Percentiles rank a stretch among this genome's conserved stretches.
phyloP scores from a whole-genome alignment of 2,797 vertebrate species.

The Myotis vivesi region DNA sequence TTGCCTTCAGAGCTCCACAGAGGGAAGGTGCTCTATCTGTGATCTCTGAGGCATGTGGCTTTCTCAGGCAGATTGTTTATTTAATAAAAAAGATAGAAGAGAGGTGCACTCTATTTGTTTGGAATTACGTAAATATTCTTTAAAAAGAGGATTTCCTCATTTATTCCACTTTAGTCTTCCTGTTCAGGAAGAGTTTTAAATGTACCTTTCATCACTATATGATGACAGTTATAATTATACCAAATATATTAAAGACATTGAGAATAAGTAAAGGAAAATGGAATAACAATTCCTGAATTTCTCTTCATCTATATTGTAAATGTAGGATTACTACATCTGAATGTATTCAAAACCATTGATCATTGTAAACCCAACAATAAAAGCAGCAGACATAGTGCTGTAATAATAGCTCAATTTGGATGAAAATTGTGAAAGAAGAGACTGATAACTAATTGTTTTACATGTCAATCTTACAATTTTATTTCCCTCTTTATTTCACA shows the following conservation, averaged over 20 bases:
- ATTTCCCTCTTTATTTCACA: neutral
- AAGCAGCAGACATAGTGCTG: neutral
- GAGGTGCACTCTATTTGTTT: slow-evolving; percentile 38
- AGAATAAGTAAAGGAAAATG: neutral
- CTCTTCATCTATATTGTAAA: neutral
- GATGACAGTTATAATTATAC: neutral
- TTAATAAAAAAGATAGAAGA: slow-evolving; percentile 62
- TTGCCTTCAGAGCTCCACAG: slow-evolving; percentile 50
- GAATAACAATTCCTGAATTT: neutral
- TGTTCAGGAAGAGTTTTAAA: slow-evolving; percentile 21
- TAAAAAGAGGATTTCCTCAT: slow-evolving; percentile 55
- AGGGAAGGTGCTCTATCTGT: slow-evolving; percentile 32
- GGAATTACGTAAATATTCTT: slow-evolving; percentile 60
- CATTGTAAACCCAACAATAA: neutral
- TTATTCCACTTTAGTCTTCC: slow-evolving; percentile 49
- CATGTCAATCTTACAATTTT: neutral
- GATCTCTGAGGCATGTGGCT: neutral
- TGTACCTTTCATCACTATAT: neutral
- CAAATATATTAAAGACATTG: neutral
- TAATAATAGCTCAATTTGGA: neutral
- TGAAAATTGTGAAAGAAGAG: neutral
- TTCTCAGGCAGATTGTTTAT: slow-evolving; percentile 58
- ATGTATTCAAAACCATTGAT: neutral
- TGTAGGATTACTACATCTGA: neutral
- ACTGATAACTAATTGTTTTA: neutral